Evolutionary conservation across 1,140 invertebrate genomes (phyloP), one percentile per base, ranked within the genome.

Genomic region (Drosophila kanapiae): DNA sequence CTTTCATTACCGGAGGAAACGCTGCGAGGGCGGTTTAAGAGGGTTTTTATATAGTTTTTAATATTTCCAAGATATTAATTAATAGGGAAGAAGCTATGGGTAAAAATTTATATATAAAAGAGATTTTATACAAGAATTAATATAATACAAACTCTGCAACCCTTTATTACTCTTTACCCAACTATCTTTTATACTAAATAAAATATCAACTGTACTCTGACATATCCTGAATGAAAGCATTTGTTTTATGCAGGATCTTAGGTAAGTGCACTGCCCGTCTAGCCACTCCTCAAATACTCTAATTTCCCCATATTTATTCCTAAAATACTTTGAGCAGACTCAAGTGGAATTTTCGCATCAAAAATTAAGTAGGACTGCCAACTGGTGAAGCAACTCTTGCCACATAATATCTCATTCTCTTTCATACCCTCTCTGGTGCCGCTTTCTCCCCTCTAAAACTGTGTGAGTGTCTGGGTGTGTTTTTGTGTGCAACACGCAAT

Each of bases 1-100:
- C 85, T 88, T 88, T 90, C 85, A 88, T 88, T 88, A 74, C 72
- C 72, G 62, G 59, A 60, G 57, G 40, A 59, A 76, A 67, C 56
- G 54, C 67, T 62, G 58, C 82, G 75, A 78, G 68, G 67, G 67
- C 29, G 6, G 67, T 11, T 70, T 6, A 1, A 62, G 9, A 18
- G n/a, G n/a, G 13, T 18, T 18, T 62, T 16, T n/a, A 10, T 23
- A 37, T 16, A n/a, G 3, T n/a, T 43, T 4, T 18, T 18, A 10
- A 4, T 27, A 11, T 6, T 10, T 6, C 5, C 1, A n/a, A 49
- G 1, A 48, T 6, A n/a, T n/a, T n/a, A n/a, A 31, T 16, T 45
- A 18, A 4, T 14, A 38, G 1, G 13, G 1, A 38, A 14, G 4
- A 6, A 14, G 37, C 4, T 38, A 35, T 35, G 33, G 9, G 7